These are phyloP conservation scores for Diaprepes abbreviatus DNA, from an alignment of 2,888 invertebrate genomes.

Conservation along the genomic window DNA sequence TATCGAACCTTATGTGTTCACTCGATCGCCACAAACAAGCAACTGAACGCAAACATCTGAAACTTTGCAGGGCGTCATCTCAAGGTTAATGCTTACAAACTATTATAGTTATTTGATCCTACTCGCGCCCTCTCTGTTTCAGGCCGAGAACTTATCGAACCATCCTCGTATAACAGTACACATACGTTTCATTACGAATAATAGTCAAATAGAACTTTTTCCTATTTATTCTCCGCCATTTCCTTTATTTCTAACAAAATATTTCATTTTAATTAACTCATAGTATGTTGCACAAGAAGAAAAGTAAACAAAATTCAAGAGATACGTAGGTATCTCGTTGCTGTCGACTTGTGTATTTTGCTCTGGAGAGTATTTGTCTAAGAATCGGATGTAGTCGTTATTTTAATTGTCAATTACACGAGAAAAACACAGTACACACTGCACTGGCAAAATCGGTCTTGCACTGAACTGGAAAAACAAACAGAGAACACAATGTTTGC, in stretches of 20 bases:
- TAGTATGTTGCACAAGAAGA: neutral
- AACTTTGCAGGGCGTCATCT: no score
- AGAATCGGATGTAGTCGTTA: slow-evolving; percentile 17
- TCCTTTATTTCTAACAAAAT: slow-evolving; percentile 4
- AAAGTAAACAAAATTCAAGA: neutral
- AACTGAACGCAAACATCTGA: no score
- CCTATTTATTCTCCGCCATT: neutral
- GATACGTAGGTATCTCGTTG: neutral
- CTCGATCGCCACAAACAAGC: no score
- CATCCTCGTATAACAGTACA: no score
- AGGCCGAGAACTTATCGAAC: no score
- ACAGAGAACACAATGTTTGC: slow-evolving; percentile 64
- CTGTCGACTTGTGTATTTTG: neutral
- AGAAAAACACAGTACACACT: slow-evolving; percentile 50
- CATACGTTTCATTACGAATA: no score
- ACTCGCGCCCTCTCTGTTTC: no score
- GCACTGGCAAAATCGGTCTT: slow-evolving; percentile 60
- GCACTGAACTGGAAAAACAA: slow-evolving; percentile 64
- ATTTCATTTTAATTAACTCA: neutral
- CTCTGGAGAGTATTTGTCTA: slow-evolving; percentile 8
- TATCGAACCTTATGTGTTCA: no score
- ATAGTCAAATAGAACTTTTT: no score
- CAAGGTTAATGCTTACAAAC: no score
- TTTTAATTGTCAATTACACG: slow-evolving; percentile 58
- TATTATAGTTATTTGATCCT: no score